These are phyloP conservation scores for Cryptoblepharus egeriae DNA, from an alignment of 2,797 vertebrate genomes.

Conservation along the genomic window DNA sequence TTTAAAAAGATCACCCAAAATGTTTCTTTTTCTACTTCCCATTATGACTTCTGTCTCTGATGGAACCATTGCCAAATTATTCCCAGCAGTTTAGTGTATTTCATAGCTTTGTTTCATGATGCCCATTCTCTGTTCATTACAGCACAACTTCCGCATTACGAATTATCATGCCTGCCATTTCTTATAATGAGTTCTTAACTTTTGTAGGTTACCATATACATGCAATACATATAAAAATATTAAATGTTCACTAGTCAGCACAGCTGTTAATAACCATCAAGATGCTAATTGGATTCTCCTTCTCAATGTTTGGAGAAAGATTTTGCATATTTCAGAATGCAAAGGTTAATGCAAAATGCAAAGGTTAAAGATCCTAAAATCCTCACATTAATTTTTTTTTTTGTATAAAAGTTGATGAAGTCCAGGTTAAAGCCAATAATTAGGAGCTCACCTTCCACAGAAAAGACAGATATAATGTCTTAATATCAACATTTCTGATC, in stretches of 20 bases:
- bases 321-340: slow-evolving; percentile 41
- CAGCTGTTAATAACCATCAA: slow-evolving; percentile 62
- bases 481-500: background rate
- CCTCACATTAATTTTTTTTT: background rate
- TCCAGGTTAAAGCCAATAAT: background rate
- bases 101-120: slow-evolving; percentile 66
- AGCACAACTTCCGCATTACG: slow-evolving; percentile 65
- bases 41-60: slow-evolving; percentile 64
- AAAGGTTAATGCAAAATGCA: too few relatives aligned
- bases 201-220: slow-evolving; percentile 73
- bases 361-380: slow-evolving; percentile 28
- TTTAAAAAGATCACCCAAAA: slow-evolving; percentile 75
- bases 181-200: slow-evolving; percentile 74
- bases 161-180: slow-evolving; percentile 72
- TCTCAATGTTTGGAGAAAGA: slow-evolving; percentile 42
- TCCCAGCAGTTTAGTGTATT: slow-evolving; percentile 41
- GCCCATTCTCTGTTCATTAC: slow-evolving; percentile 66
- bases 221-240: slow-evolving; percentile 67
- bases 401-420: slow-evolving; percentile 2
- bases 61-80: slow-evolving; percentile 57
- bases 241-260: slow-evolving; percentile 71
- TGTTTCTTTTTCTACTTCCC: slow-evolving; percentile 69
- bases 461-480: background rate
- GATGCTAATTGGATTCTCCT: slow-evolving; percentile 70
- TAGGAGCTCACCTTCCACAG: slow-evolving; percentile 1